These are phyloP conservation scores for Eurypyga helias DNA, from an alignment of 2,113 vertebrate genomes.

Conservation along the genomic window DNA sequence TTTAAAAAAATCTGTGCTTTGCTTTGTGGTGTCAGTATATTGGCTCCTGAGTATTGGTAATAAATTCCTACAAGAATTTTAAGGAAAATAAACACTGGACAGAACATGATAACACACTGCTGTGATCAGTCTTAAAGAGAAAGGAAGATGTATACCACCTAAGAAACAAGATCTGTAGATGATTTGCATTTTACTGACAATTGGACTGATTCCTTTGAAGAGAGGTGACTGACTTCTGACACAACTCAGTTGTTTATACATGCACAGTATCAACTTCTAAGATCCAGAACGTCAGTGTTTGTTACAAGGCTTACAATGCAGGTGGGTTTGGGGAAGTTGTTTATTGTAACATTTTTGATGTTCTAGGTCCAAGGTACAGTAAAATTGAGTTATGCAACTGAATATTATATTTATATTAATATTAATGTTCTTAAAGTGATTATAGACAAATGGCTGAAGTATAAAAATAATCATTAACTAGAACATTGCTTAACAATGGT, in stretches of 20 bases:
- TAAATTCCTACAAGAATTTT: background rate
- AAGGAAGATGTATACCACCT: background rate
- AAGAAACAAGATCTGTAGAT: background rate
- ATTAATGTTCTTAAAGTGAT: background rate
- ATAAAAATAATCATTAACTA: background rate
- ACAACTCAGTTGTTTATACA: background rate
- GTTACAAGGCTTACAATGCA: background rate
- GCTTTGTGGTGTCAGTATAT: background rate
- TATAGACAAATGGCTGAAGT: background rate
- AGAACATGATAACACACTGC: background rate
- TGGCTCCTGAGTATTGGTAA: background rate
- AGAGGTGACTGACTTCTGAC: background rate
- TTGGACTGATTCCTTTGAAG: background rate
- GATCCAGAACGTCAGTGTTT: background rate
- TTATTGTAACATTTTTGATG: rapidly evolving
- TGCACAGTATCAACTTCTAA: background rate
- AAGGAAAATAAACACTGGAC: background rate
- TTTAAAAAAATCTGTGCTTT: background rate
- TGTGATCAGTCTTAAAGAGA: background rate
- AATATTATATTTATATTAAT: background rate
- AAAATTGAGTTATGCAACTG: background rate
- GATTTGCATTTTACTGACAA: background rate
- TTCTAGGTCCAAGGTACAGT: background rate
- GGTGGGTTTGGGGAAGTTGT: background rate
- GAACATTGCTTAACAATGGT: background rate